phyloP scores from a whole-genome alignment of 2,888 invertebrate genomes.

The Zele albiditarsus region DNA sequence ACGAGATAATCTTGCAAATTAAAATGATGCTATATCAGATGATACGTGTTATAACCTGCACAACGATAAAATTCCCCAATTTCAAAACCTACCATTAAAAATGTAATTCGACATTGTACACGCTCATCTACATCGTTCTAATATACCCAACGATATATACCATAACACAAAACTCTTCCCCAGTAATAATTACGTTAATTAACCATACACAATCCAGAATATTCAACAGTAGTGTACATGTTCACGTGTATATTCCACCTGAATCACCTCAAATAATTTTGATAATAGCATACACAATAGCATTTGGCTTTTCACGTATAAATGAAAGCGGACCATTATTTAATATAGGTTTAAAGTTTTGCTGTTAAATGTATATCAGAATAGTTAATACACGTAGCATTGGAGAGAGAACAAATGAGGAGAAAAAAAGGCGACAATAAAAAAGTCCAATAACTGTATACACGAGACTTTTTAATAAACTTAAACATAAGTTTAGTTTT shows the following conservation, averaged over 20 bases:
- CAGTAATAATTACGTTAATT: conserved; percentile 8
- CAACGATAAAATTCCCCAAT: not conserved
- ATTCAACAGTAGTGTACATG: not conserved
- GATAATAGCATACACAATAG: not conserved
- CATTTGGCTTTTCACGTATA: not conserved
- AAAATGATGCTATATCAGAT: not conserved
- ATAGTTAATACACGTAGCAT: conserved; percentile 7
- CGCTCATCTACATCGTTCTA: not conserved
- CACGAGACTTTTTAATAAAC: conserved; percentile 4
- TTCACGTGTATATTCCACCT: not conserved
- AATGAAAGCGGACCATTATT: not conserved
- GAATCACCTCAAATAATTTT: conserved; percentile 13
- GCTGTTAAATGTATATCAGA: not conserved
- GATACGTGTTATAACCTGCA: no score
- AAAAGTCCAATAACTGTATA: conserved; percentile 4
- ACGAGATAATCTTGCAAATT: not conserved
- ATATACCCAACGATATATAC: not conserved
- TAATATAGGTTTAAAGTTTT: not conserved
- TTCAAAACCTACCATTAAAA: not conserved
- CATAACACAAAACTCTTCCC: not conserved
- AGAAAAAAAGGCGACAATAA: conserved; percentile 18
- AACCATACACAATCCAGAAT: not conserved
- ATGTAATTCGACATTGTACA: not conserved
- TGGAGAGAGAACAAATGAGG: conserved; percentile 13
- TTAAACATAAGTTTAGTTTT: conserved; percentile 1